Evolutionary conservation across 2,113 vertebrate genomes (phyloP), one percentile per base, ranked within the genome.

Genomic region (Reinhardtius hippoglossoides): DNA sequence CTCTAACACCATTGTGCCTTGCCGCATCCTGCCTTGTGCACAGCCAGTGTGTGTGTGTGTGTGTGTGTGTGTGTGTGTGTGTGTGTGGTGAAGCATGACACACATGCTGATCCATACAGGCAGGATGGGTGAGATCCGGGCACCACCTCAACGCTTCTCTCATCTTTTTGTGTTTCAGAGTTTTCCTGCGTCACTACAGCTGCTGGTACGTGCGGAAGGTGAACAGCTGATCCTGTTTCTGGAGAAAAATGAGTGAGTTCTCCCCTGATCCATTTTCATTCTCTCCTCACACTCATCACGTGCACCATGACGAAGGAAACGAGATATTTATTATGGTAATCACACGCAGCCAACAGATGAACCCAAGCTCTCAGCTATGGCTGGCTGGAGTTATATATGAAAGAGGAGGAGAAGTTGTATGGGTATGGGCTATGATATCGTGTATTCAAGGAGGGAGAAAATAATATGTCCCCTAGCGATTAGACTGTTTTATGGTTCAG

Each of bases 181-280:
- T 82, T 95, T 96, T 78, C 97, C 98, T 48, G 90, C 92, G 3
- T 87, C 92, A 64, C 89, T 98, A 85, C 94, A 91, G 89, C 79
- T 98, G 83, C 90, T 94, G 78, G 88, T 99, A 67, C 88, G 84
- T 72, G 94, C 93, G 23, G 95, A 95, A 90, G 93, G 90, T 56
- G 87, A 93, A 81, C 93, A 90, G 58, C 93, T 98, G 87, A 90
- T 95, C 92, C 85, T 98, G 31, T 65, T 84, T 48, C 91, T 99
- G 95, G 93, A 97, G 84, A 96, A 96, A 91, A 99, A 99, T 13
- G 94, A 97, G 94, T 95, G 89, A 94, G 94, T 92, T 76, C 46
- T 42, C 37, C 21, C 65, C 1, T 13, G 35, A 76, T 67, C 74
- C 1, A 68, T 61, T 69, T 40, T 20, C 44, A 60, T 64, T 64